Conservation (phyloP, 35 echinoderm and acorn worm species). For the Nesometra sesokonis region DNA sequence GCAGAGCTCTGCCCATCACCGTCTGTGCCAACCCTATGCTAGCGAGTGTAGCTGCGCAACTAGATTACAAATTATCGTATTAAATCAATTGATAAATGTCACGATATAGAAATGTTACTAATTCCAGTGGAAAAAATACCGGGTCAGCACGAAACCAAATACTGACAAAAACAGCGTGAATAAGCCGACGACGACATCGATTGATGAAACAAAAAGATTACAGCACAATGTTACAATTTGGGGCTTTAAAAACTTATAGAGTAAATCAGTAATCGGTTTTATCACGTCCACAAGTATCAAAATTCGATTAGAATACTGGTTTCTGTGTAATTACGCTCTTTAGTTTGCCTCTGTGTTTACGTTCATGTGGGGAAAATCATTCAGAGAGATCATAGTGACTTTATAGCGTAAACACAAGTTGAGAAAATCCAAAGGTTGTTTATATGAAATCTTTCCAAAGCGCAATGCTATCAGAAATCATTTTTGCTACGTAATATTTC, state of each 20-base stretch:
- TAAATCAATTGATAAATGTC: slow-evolving; percentile 1
- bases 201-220: background rate
- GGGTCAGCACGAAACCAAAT: background rate
- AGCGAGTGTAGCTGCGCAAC: background rate
- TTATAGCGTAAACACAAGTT: background rate
- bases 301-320: no score
- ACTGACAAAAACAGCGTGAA: background rate
- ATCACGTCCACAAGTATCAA: no score
- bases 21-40: background rate
- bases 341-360: no score
- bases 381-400: no score
- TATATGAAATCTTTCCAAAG: background rate
- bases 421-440: background rate
- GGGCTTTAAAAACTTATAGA: background rate
- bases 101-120: background rate
- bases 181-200: background rate
- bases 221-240: background rate
- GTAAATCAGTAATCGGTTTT: no score
- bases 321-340: no score
- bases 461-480: no score
- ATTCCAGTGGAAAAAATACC: background rate
- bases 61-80: background rate
- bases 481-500: no score
- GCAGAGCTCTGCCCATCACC: background rate
- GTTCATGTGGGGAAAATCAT: no score